Base-by-base conservation (phyloP, 2,113 vertebrate species). In the Pao palembangensis region DNA sequence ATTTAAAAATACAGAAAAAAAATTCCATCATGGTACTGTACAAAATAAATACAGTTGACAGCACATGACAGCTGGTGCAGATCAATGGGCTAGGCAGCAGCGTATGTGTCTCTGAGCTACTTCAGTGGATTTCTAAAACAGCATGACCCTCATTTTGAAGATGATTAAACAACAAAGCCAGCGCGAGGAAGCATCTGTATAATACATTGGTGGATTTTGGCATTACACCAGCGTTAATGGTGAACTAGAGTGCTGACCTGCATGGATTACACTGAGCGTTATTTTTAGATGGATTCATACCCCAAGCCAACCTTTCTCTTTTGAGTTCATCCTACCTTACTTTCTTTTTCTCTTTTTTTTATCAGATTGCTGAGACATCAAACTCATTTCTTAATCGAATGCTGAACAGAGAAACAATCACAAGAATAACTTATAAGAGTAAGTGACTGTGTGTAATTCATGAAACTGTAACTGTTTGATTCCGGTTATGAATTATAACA, bases 351-450 rank as follows among this genome's bases (percentile, higher is more conserved):
- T 69, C 34, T 63, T 51, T 69, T 56, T 38, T 67, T 20, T 58
- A 87, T 20, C 75, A 99, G 97, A 95, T 99, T 85, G 94, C 97
- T 34, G 97, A 99, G 87, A 93, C 94, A 64, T 95, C 97, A 64
- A 99, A 99, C 86, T 93, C 93, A 46, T 96, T 99, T 90, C 92
- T 99, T 91, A 98, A 98, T 88, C 94, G 95, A 78, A 97, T 99
- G 95, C 90, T 99, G 84, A 99, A 98, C 93, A 98, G 97, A 94
- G 97, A 99, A 88, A 98, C 95, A 86, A 99, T 99, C 85, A 99
- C 97, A 17, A 98, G 97, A 96, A 98, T 99, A 94, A 99, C 97
- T 0, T 99, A 98, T 85, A 99, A 99, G 92, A 99, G 97, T 98
- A 95, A 96, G 97, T 94, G 4, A 0, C 34, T 38, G 11, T 31